Base-by-base conservation (phyloP, 2,113 vertebrate genomes). In the Pseudonaja textilis region DNA sequence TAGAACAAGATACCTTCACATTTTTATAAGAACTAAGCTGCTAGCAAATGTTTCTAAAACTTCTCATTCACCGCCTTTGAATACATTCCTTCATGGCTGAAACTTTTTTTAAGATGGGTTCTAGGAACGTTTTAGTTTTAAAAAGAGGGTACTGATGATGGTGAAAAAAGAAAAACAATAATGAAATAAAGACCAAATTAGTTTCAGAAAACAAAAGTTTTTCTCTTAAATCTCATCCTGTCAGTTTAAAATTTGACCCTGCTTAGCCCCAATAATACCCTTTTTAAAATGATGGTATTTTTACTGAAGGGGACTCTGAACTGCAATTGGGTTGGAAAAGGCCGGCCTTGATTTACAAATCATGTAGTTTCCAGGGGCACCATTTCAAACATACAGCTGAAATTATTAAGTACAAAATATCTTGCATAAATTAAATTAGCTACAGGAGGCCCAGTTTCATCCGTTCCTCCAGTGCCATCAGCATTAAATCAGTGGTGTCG, bases 391-490 rank as follows among this genome's bases (percentile, higher is more conserved):
- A 89, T 34, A 3, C 5, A n/a, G 69, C 88, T 91, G 89, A 25
- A 91, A 55, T 47, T 9, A 7, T 0, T 55, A 87, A 90, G 85
- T 1, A 8, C 7, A 4, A 86, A 86, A 12, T 0, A 1, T 85
- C 11, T 14, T 85, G 50, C 69, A 74, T 88, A 56, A 92, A 90
- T 85, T 69, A 74, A 90, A 20, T 55, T 59, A 94, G 86, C 54
- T 34, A 81, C 50, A 25, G 95, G 91, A 88, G 64, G 45, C 59
- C 92, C 87, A 57, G 16, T 85, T 85, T n/a, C 45, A 91, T 3
- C 87, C 34, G 90, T 95, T 93, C 50, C 85, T 1, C 25, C 92
- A 92, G 74, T 92, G 92, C 85, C 59, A 5, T 34, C 29, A 93
- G 52, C 18, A 89, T 94, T 94, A 87, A 88, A 92, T 95, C 94